phyloP scores from a whole-genome alignment of 2,797 vertebrate genomes.

The Scleropages formosus region DNA sequence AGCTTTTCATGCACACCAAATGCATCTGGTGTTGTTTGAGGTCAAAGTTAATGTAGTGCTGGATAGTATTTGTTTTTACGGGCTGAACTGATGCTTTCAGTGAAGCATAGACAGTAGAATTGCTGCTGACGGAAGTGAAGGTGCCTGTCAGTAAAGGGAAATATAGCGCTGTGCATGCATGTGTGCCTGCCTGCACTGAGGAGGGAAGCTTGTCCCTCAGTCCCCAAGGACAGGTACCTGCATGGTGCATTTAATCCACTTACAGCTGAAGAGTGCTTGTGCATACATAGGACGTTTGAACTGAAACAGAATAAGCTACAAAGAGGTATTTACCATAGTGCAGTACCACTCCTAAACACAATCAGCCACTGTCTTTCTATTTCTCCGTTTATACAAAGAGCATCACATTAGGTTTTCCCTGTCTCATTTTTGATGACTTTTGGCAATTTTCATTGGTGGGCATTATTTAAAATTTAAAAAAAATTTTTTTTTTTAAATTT shows the following conservation, averaged over 20 bases:
- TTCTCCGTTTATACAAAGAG: constrained; percentile 3
- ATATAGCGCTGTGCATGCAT: background rate
- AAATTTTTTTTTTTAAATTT: no score
- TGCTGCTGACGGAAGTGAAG: background rate
- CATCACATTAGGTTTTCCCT: background rate
- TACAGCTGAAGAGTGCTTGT: constrained; percentile 53
- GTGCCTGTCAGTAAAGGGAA: background rate
- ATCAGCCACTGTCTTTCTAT: background rate
- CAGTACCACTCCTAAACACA: constrained; percentile 8
- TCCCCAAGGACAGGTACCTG: constrained; percentile 62
- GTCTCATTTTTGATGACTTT: background rate
- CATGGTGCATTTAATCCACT: constrained; percentile 50
- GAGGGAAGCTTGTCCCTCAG: constrained; percentile 63
- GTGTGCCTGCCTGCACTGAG: constrained; percentile 52
- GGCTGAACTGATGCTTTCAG: background rate
- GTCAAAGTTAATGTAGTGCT: background rate
- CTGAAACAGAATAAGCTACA: constrained; percentile 46
- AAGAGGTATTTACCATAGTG: constrained; percentile 40
- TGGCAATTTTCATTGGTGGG: background rate
- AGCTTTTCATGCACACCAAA: background rate
- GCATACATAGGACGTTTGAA: constrained; percentile 58
- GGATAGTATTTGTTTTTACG: constrained; percentile 1
- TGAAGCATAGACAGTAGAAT: background rate
- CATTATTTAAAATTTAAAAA: no score
- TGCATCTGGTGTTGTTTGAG: constrained; percentile 6